Base-by-base conservation (phyloP, 2,113 vertebrate species). In the Tretioscincus oriximinensis region DNA sequence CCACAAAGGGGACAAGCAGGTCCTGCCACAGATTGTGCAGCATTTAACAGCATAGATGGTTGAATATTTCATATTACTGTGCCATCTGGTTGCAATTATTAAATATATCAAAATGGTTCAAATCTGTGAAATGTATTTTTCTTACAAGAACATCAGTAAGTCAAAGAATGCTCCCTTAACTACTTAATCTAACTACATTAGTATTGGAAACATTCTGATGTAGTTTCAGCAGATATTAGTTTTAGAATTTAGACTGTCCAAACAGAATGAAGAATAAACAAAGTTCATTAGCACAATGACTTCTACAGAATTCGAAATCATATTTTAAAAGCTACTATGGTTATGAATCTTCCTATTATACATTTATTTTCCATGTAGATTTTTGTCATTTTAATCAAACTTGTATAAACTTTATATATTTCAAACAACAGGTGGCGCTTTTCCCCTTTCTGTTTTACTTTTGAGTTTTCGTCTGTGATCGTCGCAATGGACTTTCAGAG, bases 341-440 rank as follows among this genome's bases (percentile, higher is more conserved):
- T 2, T 78, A 69, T 54, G 58, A 1, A 58, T 85, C 4, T 35
- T 0, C 29, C 84, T 80, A 16, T 63, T 80, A 49, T 31, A 45
- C 28, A 8, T 49, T 0, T 21, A 58, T 11, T 0, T 10, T 1
- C 28, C 51, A 47, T 66, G 64, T 81, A 11, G 11, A 21, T 72
- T 10, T 22, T 1, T 14, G 28, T 29, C 1, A 0, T 0, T 84
- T 69, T 0, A 1, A 14, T 2, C 14, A 24, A 9, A 69, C 28
- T 45, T 22, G 51, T 1, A 84, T 69, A 45, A 0, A 1, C 0
- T 51, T 61, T 63, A n/a, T 75, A 73, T 70, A 9, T 4, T 76
- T 0, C 12, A 4, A 70, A 80, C 95, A 91, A 94, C 92, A 96
- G 95, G 92, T 96, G 95, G 94, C 90, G 90, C 93, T 87, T 95